A percentile compares a stretch with the other conserved stretches of the same genome.
Conservation (phyloP, 2,113 vertebrate species). For the Platysteira castanea region DNA sequence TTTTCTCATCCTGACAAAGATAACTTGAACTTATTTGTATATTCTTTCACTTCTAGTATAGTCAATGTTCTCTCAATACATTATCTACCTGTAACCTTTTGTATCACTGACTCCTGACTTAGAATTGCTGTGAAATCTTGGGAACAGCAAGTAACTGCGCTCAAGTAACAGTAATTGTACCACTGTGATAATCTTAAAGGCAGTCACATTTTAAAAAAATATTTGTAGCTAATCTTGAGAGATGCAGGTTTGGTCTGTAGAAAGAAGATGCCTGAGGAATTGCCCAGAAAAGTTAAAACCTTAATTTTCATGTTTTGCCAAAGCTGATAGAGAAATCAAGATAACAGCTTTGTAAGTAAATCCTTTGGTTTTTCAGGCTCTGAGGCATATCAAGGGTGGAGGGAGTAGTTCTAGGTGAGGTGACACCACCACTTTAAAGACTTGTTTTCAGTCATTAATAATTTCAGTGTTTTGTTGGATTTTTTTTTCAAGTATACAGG, state of each 20-base stretch:
- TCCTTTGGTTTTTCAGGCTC: not conserved
- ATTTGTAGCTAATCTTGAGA: not conserved
- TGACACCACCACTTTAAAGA: not conserved
- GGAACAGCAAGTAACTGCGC: not conserved
- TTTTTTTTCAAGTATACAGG: not conserved
- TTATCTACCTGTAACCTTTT: not conserved
- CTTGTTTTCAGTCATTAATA: not conserved
- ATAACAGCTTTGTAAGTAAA: not conserved
- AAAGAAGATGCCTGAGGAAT: not conserved
- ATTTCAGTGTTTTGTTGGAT: not conserved
- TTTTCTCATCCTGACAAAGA: not conserved
- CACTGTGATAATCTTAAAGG: not conserved
- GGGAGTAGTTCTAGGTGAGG: not conserved
- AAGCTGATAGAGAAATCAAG: not conserved
- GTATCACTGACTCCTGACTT: not conserved
- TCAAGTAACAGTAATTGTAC: not conserved
- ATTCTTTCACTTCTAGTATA: not conserved
- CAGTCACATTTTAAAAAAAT: not conserved
- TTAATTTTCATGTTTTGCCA: not conserved
- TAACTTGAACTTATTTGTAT: not conserved
- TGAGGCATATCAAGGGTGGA: not conserved
- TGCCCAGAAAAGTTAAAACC: not conserved
- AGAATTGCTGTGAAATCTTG: not conserved
- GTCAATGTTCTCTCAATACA: not conserved
- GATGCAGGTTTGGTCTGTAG: not conserved